Percentiles rank a stretch among this genome's conserved stretches.
Evolutionary conservation across 2,113 vertebrate genomes (phyloP).

Genomic region (Rhea americana): DNA sequence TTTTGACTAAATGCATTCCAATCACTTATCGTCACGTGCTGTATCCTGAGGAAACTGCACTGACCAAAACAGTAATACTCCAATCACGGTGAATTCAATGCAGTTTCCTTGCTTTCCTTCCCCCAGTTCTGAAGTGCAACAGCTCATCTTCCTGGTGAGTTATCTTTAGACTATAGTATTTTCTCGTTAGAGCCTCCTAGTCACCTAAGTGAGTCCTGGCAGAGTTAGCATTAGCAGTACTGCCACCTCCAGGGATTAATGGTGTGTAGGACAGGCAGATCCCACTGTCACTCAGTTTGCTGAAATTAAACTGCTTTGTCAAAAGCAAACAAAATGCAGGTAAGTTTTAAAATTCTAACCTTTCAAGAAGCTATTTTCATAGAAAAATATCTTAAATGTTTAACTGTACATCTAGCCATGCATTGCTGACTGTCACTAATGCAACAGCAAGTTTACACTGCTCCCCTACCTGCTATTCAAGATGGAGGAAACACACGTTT

Average conservation of each 20-base stretch:
- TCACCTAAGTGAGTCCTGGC: neutral
- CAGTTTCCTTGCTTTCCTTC: neutral
- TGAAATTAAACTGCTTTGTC: neutral
- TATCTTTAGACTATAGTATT: neutral
- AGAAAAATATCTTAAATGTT: neutral
- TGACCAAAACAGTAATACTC: neutral
- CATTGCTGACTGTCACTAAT: neutral
- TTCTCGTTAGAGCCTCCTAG: accelerated
- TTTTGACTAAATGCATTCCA: neutral
- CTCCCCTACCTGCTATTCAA: neutral
- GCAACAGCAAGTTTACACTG: neutral
- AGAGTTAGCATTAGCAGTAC: neutral
- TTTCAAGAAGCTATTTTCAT: neutral
- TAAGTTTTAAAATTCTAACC: neutral
- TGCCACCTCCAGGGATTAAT: neutral
- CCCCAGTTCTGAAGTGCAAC: neutral
- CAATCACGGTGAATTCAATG: neutral
- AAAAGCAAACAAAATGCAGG: neutral
- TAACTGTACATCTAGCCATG: neutral
- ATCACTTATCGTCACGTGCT: neutral
- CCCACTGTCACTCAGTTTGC: neutral
- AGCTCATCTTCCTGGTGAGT: neutral
- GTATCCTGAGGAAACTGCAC: neutral
- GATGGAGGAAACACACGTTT: neutral
- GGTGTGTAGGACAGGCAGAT: neutral